Evolutionary conservation across 2,113 vertebrate genomes (phyloP), one percentile per base, ranked within the genome.

Genomic region (Indicator indicator): DNA sequence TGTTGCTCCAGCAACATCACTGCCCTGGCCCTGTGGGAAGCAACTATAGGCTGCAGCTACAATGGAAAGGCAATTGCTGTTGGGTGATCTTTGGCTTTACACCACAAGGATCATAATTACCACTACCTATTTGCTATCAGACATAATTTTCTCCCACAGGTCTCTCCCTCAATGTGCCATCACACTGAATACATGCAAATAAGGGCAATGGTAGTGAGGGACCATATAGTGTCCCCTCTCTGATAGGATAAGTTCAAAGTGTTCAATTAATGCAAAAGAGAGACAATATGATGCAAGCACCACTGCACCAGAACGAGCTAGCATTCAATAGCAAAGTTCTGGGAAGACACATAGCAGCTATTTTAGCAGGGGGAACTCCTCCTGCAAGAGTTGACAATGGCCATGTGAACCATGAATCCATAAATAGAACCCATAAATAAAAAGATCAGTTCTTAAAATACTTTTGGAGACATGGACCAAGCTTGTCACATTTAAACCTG

Each of bases 391-490:
- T 27, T 86, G 32, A 92, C 78, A 94, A 60, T 16, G 32, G 36
- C 27, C 68, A 58, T 2, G 0, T 21, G n/a, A 79, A 65, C 67
- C 69, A 64, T 23, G 89, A 88, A 93, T 54, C 32, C 54, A 80
- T 44, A 75, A 78, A 75, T 1, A 84, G 46, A 89, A 83, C 9
- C 9, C 68, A 70, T 73, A 89, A 88, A 85, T 32, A 67, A 69
- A 85, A 89, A 85, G 28, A 83, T 54, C 17, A 21, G 64, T 44
- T 79, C 52, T 83, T 96, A 23, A 91, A 73, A 94, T 60, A 38
- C 50, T 85, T 76, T 44, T 85, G 74, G 78, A 88, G 42, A 64
- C 28, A 88, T 1, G 16, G 72, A 55, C 24, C 54, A 62, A 0
- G 2, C 20, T 50, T 55, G 40, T 60, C 65, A 75, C 40, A 75